phyloP scores from a whole-genome alignment of 1,140 invertebrate species.

The Cotesia vestalis region DNA sequence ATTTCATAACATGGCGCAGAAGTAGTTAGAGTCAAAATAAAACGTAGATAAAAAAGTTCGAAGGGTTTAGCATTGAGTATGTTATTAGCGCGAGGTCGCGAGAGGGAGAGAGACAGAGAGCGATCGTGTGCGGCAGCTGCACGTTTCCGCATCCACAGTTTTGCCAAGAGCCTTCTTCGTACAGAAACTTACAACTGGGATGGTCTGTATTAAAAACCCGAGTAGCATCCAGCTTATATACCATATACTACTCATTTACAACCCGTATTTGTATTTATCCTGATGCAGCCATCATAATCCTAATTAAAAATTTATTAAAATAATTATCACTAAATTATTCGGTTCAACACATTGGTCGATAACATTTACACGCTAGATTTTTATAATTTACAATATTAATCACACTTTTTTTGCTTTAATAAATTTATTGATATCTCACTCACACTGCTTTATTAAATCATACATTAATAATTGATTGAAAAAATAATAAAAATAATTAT shows the following conservation, averaged over 20 bases:
- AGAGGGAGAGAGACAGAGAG: conserved; percentile 63
- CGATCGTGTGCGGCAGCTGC: conserved; percentile 66
- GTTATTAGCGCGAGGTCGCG: conserved; percentile 59
- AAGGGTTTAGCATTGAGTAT: conserved; percentile 59
- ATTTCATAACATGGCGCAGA: conserved; percentile 8
- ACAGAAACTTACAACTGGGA: conserved; percentile 63
- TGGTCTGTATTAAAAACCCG: conserved; percentile 59
- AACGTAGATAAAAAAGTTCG: conserved; percentile 45
- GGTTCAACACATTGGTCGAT: too few species aligned
- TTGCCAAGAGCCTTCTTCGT: conserved; percentile 67
- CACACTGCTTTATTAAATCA: background rate
- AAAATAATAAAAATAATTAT: background rate
- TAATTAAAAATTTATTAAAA: background rate
- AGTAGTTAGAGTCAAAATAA: conserved; percentile 29
- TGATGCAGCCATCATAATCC: background rate
- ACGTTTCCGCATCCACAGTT: conserved; percentile 68
- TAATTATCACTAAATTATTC: background rate
- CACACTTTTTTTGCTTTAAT: too few species aligned
- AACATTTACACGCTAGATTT: too few species aligned
- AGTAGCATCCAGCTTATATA: conserved; percentile 11
- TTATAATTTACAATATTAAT: too few species aligned
- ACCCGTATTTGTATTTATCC: conserved; percentile 6
- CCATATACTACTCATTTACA: conserved; percentile 15
- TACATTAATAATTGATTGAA: background rate
- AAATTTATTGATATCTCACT: too few species aligned